phyloP scores from a whole-genome alignment of 2,888 invertebrate species.

The Gasteruption jaculator region DNA sequence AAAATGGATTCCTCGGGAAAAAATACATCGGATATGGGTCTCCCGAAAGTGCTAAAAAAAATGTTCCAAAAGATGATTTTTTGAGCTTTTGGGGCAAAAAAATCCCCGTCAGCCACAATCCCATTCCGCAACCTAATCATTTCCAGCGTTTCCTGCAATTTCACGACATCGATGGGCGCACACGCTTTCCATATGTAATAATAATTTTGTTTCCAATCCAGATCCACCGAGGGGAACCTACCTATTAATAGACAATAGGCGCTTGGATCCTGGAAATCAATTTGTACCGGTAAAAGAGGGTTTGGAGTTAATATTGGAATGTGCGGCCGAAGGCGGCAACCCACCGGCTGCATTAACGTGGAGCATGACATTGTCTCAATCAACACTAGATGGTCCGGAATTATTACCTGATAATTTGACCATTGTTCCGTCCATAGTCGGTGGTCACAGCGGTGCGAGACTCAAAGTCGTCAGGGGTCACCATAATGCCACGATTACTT shows the following conservation, averaged over 20 bases:
- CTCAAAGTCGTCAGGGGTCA: conserved; percentile 75
- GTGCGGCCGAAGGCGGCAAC: conserved; percentile 80
- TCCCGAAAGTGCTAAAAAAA: too few species aligned
- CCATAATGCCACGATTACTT: conserved; percentile 82
- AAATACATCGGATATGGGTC: too few species aligned
- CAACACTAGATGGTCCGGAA: conserved; percentile 46
- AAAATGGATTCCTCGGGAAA: too few species aligned
- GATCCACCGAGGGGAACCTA: conserved; percentile 82
- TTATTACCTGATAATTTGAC: conserved; percentile 48
- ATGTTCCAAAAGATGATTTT: too few species aligned
- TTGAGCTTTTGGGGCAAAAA: too few species aligned
- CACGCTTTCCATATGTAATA: too few species aligned
- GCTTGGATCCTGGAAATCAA: conserved; percentile 80
- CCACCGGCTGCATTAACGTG: conserved; percentile 64
- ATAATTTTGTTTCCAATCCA: too few species aligned
- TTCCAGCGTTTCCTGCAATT: too few species aligned
- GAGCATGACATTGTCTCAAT: conserved; percentile 59
- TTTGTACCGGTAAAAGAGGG: conserved; percentile 86
- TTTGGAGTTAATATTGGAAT: conserved; percentile 74
- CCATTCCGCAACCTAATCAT: too few species aligned
- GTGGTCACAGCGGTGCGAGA: conserved; percentile 60
- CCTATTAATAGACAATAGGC: conserved; percentile 78
- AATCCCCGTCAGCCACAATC: too few species aligned
- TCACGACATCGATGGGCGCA: too few species aligned
- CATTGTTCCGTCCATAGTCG: conserved; percentile 38